Evolutionary conservation across 2,888 invertebrate genomes (phyloP), one percentile per base, ranked within the genome.

Genomic region (Pachycephus smyrnensis): DNA sequence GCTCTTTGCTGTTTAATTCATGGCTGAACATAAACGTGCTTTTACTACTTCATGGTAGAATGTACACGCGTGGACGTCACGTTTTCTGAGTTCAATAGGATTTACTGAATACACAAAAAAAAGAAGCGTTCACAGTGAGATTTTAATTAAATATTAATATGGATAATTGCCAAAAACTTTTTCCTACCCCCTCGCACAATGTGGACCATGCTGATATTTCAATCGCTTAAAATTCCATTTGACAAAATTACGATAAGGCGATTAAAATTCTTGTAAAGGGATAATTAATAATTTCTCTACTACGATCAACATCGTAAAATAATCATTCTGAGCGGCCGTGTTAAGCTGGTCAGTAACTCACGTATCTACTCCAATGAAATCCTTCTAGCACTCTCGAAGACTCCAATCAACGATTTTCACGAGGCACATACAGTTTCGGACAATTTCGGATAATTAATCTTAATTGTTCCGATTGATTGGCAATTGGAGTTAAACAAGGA

Each of bases 401-500:
- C 68, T 81, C 73, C 77, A 69, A 76, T 78, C 73, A 69, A 75
- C 68, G 77, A 73, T 74, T 81, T 37, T 35, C 73, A 40, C 75
- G 76, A 75, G 76, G 75, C 73, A 75, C 68, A 75, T 69, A 35
- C 30, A 11, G 55, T 68, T 75, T 31, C 75, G n/a, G 75, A 74
- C 80, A 81, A 84, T 84, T 81, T 82, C 80, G 74, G 80, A 40
- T 55, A 55, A 55, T 55, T 55, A 55, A 55, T 55, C 73, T 68
- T 74, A 76, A 82, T 84, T 81, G 82, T 79, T 73, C 79, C 80
- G 76, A 79, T 79, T 79, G 84, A 84, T 84, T 80, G 81, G 79
- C 79, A 84, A 85, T 85, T 40, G 78, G 76, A 75, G 78, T 80
- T 79, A 80, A 85, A 82, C 79, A 79, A 85, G 79, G 78, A 75